Evolutionary conservation across 1,140 invertebrate genomes (phyloP), one percentile per base, ranked within the genome.

Genomic region (Drosophila murphyi): DNA sequence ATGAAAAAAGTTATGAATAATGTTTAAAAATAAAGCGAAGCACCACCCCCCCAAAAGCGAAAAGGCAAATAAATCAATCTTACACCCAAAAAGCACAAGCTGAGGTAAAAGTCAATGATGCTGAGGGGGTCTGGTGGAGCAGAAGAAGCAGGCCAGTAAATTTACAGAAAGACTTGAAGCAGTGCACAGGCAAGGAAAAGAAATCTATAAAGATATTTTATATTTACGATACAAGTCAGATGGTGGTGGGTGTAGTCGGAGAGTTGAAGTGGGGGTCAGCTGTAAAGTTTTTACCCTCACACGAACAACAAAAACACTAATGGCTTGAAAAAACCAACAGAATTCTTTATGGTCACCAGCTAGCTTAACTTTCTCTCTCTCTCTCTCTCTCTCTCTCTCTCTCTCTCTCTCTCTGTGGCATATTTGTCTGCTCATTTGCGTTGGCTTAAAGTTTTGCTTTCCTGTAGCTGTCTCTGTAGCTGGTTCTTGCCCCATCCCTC

Each of bases 1-100:
- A 78, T 69, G 62, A 59, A 68, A 79, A 86, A 88, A 88, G 85
- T 88, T 88, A 88, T 88, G 83, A 88, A 89, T 83, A 89, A 88
- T 88, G 85, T 71, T 67, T 63, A 50, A 70, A 80, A 75, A 65
- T 64, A 56, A 54, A 69, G 80, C 35, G 59, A 80, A 55, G 3
- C 29, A 28, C 10, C 54, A 0, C 37, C 8, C 12, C 2, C 31
- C 50, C 48, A 65, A 78, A 68, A 61, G 64, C 61, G 60, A 82
- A 62, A 73, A 72, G 80, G 67, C 70, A 82, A 80, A 88, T 88
- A 88, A 88, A 88, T 88, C 83, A 88, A 88, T 88, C 85, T 89
- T 83, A 83, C 80, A 74, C 77, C 70, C 70, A 69, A 57, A 41
- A 65, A 37, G 29, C 31, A 35, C 20, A 35, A 50, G 45, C 63